Conservation (phyloP, 2,797 vertebrate species). For the Bryconaethiops microstoma region DNA sequence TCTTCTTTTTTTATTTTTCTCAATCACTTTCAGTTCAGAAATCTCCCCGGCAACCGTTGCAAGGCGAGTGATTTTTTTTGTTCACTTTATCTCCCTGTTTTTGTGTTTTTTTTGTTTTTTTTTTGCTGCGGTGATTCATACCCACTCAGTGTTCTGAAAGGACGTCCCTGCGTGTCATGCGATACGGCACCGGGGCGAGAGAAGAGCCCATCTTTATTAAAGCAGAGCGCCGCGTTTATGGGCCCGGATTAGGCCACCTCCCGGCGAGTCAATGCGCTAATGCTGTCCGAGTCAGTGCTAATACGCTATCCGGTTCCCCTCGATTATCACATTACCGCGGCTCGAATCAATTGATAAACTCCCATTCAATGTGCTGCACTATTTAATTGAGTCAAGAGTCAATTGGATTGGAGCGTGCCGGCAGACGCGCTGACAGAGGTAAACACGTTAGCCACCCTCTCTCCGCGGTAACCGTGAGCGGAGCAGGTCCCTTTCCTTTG, state of each 20-base stretch:
- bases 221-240: conserved; percentile 71
- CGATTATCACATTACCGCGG: conserved; percentile 99
- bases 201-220: conserved; percentile 73
- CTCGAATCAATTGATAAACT: conserved; percentile 98
- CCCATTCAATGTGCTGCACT: conserved; percentile 91
- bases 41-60: not conserved
- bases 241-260: conserved; percentile 76
- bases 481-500: conserved; percentile 1
- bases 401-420: conserved; percentile 94
- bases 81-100: too few relatives aligned
- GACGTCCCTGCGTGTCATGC: conserved; percentile 25
- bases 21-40: not conserved
- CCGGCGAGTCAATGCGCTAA: conserved; percentile 77
- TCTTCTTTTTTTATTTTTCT: not conserved
- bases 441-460: conserved; percentile 81
- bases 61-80: too few relatives aligned
- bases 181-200: conserved; percentile 48
- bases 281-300: conserved; percentile 92
- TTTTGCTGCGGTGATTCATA: too few relatives aligned
- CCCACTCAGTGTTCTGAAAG: too few relatives aligned
- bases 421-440: conserved; percentile 94
- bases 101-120: not conserved
- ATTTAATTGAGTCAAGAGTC: conserved; percentile 99
- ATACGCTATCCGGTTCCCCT: conserved; percentile 97
- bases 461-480: conserved; percentile 57